Percentiles rank a stretch among this genome's conserved stretches.
These are phyloP conservation scores for Drosophila longiperda DNA, from an alignment of 2,888 invertebrate genomes.

Conservation along the genomic window DNA sequence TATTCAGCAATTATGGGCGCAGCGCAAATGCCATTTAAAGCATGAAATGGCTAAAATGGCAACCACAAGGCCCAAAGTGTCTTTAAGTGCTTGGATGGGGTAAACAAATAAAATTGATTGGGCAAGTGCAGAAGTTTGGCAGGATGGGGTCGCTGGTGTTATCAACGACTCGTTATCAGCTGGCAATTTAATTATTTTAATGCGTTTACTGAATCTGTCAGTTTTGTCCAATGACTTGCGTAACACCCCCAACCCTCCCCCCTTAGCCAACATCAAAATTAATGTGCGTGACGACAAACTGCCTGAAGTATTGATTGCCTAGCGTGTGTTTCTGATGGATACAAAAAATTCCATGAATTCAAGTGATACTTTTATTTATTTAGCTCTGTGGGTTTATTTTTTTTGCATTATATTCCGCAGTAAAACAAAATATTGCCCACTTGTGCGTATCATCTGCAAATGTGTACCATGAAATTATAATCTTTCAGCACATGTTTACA, in stretches of 20 bases:
- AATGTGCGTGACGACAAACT: constrained; percentile 45
- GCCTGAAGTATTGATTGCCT: constrained; percentile 48
- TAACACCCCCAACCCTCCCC: neutral
- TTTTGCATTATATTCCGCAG: constrained; percentile 71
- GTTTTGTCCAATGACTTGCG: constrained; percentile 18
- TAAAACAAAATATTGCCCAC: constrained; percentile 80
- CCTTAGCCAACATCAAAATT: constrained; percentile 34
- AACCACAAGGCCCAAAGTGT: constrained; percentile 29
- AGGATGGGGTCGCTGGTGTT: constrained; percentile 10
- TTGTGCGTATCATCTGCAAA: constrained; percentile 78
- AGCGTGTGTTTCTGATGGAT: constrained; percentile 20
- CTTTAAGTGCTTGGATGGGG: constrained; percentile 26
- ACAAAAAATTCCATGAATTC: neutral
- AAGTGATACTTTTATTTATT: constrained; percentile 8
- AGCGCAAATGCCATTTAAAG: constrained; percentile 55
- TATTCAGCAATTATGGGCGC: constrained; percentile 53
- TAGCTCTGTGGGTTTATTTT: constrained; percentile 29
- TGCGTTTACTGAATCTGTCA: constrained; percentile 69
- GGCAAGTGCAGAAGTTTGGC: constrained; percentile 53
- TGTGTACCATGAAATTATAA: neutral
- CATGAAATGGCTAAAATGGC: constrained; percentile 20
- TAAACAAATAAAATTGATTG: constrained; percentile 76
- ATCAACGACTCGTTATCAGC: constrained; percentile 66
- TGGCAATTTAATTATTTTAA: constrained; percentile 76
- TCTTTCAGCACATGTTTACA: neutral